These are phyloP conservation scores for Crenichthys baileyi DNA, from an alignment of 2,797 vertebrate species.

Conservation along the genomic window DNA sequence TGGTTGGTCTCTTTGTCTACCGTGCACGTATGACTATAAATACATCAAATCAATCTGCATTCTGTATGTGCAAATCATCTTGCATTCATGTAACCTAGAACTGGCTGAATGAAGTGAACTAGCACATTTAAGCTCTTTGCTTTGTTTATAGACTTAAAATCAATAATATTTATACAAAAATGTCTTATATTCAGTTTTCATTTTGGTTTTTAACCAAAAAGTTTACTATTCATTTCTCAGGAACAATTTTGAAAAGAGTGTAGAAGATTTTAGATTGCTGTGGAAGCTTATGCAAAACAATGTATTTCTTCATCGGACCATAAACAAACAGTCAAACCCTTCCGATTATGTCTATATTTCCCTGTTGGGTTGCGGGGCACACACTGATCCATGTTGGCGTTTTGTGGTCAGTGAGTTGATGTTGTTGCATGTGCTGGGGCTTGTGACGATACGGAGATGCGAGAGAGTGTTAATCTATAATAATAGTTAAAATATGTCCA, in stretches of 20 bases:
- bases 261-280: conserved; percentile 13
- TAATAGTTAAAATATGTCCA: conserved; percentile 64
- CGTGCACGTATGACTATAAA: conserved; percentile 38
- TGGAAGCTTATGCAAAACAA: not conserved
- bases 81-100: not conserved
- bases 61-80: not conserved
- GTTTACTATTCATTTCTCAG: conserved; percentile 20
- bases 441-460: conserved; percentile 55
- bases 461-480: conserved; percentile 67
- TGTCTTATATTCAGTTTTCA: not conserved
- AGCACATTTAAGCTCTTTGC: too few species aligned
- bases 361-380: conserved; percentile 19
- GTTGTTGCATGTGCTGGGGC: conserved; percentile 35
- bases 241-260: not conserved
- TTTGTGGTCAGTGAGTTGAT: conserved; percentile 55
- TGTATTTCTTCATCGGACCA: conserved; percentile 36
- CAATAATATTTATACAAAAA: too few species aligned
- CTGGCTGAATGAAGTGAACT: not conserved
- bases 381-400: conserved; percentile 39
- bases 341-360: conserved; percentile 42
- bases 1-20: conserved; percentile 65
- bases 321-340: conserved; percentile 25
- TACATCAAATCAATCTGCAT: conserved; percentile 22
- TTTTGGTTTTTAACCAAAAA: conserved; percentile 20
- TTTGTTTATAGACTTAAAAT: too few species aligned